Evolutionary conservation across 2,888 invertebrate genomes (phyloP).

Genomic region (Venustoraphidia nigricollis): DNA sequence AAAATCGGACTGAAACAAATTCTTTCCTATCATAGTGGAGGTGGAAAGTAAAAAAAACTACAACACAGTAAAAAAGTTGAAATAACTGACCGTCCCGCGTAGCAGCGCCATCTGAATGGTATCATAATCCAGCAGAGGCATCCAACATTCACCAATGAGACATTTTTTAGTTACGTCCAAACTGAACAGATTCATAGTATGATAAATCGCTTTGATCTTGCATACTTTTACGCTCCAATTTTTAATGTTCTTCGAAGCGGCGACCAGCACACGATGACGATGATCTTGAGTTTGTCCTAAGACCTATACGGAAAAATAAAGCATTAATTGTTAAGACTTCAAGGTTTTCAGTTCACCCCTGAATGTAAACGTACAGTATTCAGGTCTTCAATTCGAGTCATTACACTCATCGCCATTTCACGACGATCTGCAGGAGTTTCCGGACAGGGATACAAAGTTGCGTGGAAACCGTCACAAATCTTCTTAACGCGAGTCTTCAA

Average conservation of each 20-base stretch:
- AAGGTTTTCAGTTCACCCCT: neutral
- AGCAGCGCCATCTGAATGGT: constrained; percentile 85
- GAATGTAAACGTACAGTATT: constrained; percentile 49
- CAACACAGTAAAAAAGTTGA: no score
- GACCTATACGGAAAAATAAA: constrained; percentile 41
- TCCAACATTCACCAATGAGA: constrained; percentile 97
- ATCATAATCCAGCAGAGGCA: constrained; percentile 75
- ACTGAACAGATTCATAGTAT: constrained; percentile 94
- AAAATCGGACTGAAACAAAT: no score
- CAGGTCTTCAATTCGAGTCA: constrained; percentile 96
- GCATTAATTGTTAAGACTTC: neutral
- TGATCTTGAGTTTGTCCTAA: constrained; percentile 97
- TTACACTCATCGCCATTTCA: constrained; percentile 97
- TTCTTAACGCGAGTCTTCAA: constrained; percentile 93
- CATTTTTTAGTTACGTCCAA: constrained; percentile 99
- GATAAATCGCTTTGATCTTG: constrained; percentile 98
- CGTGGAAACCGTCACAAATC: constrained; percentile 97
- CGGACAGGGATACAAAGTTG: constrained; percentile 95
- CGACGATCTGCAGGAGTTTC: constrained; percentile 91
- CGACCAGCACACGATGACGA: constrained; percentile 89
- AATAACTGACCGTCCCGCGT: constrained; percentile 66
- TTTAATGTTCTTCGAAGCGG: constrained; percentile 96
- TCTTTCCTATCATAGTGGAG: no score
- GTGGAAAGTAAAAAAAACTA: no score
- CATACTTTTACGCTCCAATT: constrained; percentile 98